Conservation (phyloP, 2,888 invertebrate genomes). For the Hartigia nigra region DNA sequence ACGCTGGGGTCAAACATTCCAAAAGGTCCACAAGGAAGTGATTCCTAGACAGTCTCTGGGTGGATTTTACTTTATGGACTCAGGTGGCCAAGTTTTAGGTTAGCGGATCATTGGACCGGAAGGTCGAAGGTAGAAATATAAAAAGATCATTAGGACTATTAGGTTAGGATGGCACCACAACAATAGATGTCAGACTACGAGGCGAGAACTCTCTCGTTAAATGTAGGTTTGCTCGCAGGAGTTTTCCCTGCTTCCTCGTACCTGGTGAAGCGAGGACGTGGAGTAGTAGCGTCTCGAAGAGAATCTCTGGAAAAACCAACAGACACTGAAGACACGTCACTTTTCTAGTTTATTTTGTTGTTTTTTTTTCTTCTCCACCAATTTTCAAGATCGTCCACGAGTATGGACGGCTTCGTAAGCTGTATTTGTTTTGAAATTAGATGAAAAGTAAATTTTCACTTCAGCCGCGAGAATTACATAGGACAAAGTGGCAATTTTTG, state of each 20-base stretch:
- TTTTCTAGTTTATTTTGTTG: neutral
- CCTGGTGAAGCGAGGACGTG: slow-evolving; percentile 80
- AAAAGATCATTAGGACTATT: neutral
- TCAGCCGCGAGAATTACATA: neutral
- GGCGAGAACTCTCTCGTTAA: slow-evolving; percentile 65
- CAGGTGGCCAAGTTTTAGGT: neutral
- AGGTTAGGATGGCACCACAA: neutral
- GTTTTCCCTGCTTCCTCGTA: slow-evolving; percentile 80
- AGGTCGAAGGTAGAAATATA: neutral
- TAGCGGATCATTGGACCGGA: neutral
- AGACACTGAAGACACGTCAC: slow-evolving; percentile 30
- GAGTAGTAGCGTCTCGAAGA: slow-evolving; percentile 84
- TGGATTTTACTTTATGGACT: neutral
- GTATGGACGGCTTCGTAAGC: neutral
- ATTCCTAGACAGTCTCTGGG: neutral
- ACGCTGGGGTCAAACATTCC: neutral
- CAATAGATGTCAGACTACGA: neutral
- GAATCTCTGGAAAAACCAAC: slow-evolving; percentile 78
- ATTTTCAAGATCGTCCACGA: neutral
- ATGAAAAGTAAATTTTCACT: neutral
- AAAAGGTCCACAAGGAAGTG: neutral
- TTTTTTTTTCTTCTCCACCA: neutral
- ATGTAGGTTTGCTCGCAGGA: slow-evolving; percentile 88
- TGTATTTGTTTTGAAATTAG: neutral
- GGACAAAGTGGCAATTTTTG: neutral